These are phyloP conservation scores for Auanema sp. DNA, from an alignment of 2,888 invertebrate species.

Conservation along the genomic window DNA sequence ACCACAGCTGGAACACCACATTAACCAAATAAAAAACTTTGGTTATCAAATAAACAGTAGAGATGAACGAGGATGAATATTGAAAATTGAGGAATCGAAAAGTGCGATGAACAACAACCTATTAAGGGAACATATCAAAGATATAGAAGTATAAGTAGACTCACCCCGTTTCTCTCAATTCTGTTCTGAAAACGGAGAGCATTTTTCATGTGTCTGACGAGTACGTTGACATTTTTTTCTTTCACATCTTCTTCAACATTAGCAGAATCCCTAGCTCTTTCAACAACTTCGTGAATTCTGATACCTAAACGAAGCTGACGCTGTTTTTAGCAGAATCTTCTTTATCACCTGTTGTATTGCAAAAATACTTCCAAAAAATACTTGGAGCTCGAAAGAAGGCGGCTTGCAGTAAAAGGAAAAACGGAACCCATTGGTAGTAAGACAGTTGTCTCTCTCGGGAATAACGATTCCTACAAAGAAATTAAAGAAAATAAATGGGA, in stretches of 20 bases:
- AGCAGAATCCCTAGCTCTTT: slow-evolving; percentile 50
- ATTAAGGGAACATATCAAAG: background rate
- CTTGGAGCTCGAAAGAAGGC: slow-evolving; percentile 60
- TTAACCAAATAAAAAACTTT: slow-evolving; percentile 55
- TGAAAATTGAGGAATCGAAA: slow-evolving; percentile 52
- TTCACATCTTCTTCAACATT: slow-evolving; percentile 49
- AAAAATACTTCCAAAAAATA: slow-evolving; percentile 57
- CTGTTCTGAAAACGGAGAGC: slow-evolving; percentile 56
- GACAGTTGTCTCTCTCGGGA: slow-evolving; percentile 51
- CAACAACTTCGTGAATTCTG: slow-evolving; percentile 60
- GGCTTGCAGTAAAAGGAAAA: slow-evolving; percentile 59
- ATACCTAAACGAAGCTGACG: slow-evolving; percentile 38
- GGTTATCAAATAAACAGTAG: slow-evolving; percentile 54
- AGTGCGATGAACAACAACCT: slow-evolving; percentile 54
- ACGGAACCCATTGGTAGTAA: slow-evolving; percentile 63
- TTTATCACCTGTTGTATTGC: slow-evolving; percentile 53
- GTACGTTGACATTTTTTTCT: slow-evolving; percentile 47
- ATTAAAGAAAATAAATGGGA: background rate
- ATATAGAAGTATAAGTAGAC: background rate
- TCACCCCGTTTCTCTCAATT: slow-evolving; percentile 35
- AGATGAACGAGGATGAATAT: slow-evolving; percentile 58
- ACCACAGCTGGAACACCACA: slow-evolving; percentile 52
- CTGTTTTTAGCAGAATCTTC: slow-evolving; percentile 1
- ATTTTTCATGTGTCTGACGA: slow-evolving; percentile 49
- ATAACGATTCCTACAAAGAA: slow-evolving; percentile 13